phyloP scores from a whole-genome alignment of 2,797 vertebrate genomes.

The Acestrorhynchus altus region DNA sequence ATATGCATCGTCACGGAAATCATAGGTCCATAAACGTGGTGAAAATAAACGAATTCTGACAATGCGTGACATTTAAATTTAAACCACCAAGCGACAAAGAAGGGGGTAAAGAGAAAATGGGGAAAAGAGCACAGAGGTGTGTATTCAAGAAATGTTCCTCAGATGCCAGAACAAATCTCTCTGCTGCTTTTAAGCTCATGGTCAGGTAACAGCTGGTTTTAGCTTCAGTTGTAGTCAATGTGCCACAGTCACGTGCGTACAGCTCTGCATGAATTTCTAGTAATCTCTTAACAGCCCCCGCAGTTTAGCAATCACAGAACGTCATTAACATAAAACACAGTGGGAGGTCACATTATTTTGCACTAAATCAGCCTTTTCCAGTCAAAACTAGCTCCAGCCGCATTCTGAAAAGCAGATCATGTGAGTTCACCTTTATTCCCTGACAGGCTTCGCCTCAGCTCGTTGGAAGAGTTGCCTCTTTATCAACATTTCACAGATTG shows the following conservation, averaged over 20 bases:
- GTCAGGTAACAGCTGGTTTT: neutral
- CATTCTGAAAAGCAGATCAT: neutral
- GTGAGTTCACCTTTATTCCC: constrained; percentile 9
- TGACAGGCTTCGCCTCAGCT: neutral
- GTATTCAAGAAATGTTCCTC: no score
- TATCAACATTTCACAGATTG: neutral
- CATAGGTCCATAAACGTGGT: neutral
- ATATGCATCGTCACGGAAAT: no score
- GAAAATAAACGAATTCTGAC: constrained; percentile 7
- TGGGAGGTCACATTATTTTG: neutral
- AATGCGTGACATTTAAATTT: constrained; percentile 1
- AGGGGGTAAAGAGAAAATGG: neutral
- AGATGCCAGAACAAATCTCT: no score
- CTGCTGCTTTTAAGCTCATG: no score
- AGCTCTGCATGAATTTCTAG: neutral
- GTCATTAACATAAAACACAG: constrained; percentile 8
- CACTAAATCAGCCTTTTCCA: constrained; percentile 13
- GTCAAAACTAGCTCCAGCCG: neutral
- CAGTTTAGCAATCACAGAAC: neutral
- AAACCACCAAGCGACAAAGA: neutral
- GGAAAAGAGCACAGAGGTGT: neutral
- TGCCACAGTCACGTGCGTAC: neutral
- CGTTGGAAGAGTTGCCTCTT: neutral
- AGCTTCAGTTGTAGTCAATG: neutral
- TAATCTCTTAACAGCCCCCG: constrained; percentile 1